These are phyloP conservation scores for Passerculus sandwichensis DNA, from an alignment of 2,797 vertebrate genomes.

Conservation along the genomic window DNA sequence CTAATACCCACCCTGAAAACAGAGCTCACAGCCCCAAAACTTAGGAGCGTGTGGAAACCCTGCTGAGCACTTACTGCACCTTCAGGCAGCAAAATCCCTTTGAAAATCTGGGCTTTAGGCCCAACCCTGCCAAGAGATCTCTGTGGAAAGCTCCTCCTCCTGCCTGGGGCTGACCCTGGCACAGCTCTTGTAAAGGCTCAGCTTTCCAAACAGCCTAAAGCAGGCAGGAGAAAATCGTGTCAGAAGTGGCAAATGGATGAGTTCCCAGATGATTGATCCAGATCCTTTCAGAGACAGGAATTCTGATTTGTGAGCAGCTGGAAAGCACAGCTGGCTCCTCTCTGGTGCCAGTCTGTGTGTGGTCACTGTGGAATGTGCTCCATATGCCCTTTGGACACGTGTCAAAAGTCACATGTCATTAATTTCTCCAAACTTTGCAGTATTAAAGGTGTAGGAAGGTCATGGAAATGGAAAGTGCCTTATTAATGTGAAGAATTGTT, in stretches of 20 bases:
- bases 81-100: not conserved
- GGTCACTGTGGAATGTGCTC: not conserved
- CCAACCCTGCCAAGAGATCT: not conserved
- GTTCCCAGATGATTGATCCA: not conserved
- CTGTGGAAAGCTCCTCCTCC: constrained; percentile 12
- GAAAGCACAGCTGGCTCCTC: not conserved
- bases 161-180: not conserved
- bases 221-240: not conserved
- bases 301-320: not conserved
- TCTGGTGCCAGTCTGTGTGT: not conserved
- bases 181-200: not conserved
- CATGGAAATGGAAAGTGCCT: not conserved
- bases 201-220: not conserved
- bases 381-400: not conserved
- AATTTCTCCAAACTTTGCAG: not conserved
- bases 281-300: not conserved
- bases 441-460: not conserved
- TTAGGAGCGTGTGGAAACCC: not conserved
- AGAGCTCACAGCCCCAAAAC: not conserved
- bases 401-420: not conserved
- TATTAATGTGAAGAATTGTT: not conserved
- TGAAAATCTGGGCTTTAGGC: constrained; percentile 6
- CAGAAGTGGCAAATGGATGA: not conserved
- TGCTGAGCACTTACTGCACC: not conserved
- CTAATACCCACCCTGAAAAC: not conserved